Base-by-base conservation (phyloP, 2,113 vertebrate species). In the Caracal caracal region DNA sequence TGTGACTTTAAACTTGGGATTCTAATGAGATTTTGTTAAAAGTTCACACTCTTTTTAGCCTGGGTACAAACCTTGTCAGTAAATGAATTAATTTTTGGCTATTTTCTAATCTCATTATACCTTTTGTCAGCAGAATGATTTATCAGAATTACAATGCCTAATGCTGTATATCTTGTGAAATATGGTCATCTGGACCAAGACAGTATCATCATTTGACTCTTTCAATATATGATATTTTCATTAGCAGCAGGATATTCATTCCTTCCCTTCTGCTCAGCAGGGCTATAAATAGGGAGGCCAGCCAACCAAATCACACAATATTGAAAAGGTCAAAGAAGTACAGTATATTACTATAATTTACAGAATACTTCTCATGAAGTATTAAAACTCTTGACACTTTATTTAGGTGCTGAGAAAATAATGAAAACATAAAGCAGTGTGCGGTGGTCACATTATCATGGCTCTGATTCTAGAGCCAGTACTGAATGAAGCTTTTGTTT, bases 81-180 rank as follows among this genome's bases (percentile, higher is more conserved):
- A 98, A 98, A 97, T 98, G 97, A 97, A 98, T 98, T 98, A 98
- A 96, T 98, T 97, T 96, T 84, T 65, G 96, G 95, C 81, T 94
- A 90, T 97, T 98, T 97, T 98, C 97, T 98, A 97, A 98, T 98
- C 98, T 98, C 97, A 98, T 99, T 99, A 98, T 96, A 97, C 79
- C 70, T 98, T 98, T 98, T 98, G 97, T 98, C 98, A 98, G 33
- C 89, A 92, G 71, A 97, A 98, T 98, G 97, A 98, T 98, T 98
- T 98, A 98, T 98, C 98, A 93, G 94, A 97, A 98, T 98, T 97
- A 97, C 83, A 97, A 85, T 95, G 85, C 81, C 86, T 96, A 93
- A 87, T 96, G 94, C 85, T 97, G 82, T 95, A 94, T 88, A 88
- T 98, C 98, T 97, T 96, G 37, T 97, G 75, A 98, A 98, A 96